Conservation (phyloP, 2,113 vertebrate genomes). For the Mesitornis unicolor region DNA sequence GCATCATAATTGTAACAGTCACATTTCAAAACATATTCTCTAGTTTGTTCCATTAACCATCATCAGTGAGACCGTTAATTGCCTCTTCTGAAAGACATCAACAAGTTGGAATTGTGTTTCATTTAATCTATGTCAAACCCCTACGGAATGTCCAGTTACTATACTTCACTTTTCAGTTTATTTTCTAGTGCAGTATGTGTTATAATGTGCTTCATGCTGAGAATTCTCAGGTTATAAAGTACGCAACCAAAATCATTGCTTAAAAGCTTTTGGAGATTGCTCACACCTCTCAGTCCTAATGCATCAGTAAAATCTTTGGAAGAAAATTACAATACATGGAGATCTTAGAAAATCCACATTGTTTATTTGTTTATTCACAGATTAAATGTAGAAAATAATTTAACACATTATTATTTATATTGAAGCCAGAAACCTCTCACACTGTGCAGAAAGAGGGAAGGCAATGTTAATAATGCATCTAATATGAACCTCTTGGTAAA, state of each 20-base stretch:
- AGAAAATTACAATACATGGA: slow-evolving; percentile 12
- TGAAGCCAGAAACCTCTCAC: not conserved
- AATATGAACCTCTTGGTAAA: slow-evolving; percentile 43
- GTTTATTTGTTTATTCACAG: not conserved
- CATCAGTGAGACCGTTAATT: slow-evolving; percentile 48
- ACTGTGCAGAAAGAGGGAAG: not conserved
- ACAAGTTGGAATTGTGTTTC: not conserved
- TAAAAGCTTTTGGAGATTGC: slow-evolving; percentile 10
- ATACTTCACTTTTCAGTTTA: slow-evolving; percentile 17
- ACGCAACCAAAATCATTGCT: not conserved
- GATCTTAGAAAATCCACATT: slow-evolving; percentile 12
- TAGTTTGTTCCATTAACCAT: slow-evolving; percentile 38
- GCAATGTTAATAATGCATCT: slow-evolving; percentile 9
- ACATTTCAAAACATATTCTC: slow-evolving; percentile 6
- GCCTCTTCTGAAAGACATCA: slow-evolving; percentile 27
- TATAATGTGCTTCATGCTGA: slow-evolving; percentile 1
- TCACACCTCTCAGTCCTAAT: not conserved
- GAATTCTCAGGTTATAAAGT: slow-evolving; percentile 31
- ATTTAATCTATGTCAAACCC: slow-evolving; percentile 34
- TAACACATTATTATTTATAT: not conserved
- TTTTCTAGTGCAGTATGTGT: slow-evolving; percentile 15
- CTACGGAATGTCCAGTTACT: not conserved
- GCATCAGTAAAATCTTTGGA: not conserved
- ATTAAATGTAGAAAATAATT: slow-evolving; percentile 38
- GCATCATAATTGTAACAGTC: not conserved